These are phyloP conservation scores for Cettia cetti DNA, from an alignment of 2,113 vertebrate genomes.

Conservation along the genomic window DNA sequence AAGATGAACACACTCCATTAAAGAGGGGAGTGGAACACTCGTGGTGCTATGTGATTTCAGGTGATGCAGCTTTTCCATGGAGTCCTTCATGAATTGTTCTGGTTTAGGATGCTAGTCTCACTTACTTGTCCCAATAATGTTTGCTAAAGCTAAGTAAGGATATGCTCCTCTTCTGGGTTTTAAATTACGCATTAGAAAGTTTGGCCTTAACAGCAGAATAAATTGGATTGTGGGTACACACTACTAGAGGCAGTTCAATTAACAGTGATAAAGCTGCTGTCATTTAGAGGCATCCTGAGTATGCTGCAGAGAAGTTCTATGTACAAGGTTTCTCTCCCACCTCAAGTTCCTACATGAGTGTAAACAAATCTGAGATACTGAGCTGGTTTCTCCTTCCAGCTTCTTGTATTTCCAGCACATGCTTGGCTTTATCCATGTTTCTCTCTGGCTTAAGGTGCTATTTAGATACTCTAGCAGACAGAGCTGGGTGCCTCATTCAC, in stretches of 20 bases:
- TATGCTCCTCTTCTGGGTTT: neutral
- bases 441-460: neutral
- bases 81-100: neutral
- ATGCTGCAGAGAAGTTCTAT: neutral
- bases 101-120: neutral
- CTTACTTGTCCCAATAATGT: neutral
- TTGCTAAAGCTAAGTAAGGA: neutral
- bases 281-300: neutral
- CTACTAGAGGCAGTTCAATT: neutral
- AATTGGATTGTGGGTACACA: neutral
- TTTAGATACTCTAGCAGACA: neutral
- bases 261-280: neutral
- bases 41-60: neutral
- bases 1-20: neutral
- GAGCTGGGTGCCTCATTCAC: neutral
- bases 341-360: neutral
- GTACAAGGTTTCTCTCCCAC: neutral
- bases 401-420: neutral
- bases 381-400: neutral
- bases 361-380: neutral
- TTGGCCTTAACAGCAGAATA: neutral
- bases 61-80: neutral
- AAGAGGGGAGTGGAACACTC: neutral
- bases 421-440: neutral
- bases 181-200: neutral